These are phyloP conservation scores for Agrypnia vestita DNA, from an alignment of 1,140 invertebrate species.

Conservation along the genomic window DNA sequence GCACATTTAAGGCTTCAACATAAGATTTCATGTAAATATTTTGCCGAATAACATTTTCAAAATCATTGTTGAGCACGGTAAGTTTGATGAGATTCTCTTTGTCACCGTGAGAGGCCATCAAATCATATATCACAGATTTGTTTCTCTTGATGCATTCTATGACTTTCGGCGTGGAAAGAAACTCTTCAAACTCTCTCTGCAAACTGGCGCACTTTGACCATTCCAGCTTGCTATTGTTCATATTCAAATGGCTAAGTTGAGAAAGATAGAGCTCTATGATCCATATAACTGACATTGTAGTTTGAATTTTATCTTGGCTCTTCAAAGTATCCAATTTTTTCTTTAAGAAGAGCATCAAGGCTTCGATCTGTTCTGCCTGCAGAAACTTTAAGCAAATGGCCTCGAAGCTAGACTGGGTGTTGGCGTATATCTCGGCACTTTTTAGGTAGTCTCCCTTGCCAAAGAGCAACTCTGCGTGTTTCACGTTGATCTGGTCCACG, in stretches of 20 bases:
- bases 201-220: conserved; percentile 76
- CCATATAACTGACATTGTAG: conserved; percentile 95
- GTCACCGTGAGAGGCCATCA: conserved; percentile 95
- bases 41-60: conserved; percentile 91
- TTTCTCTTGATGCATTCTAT: conserved; percentile 85
- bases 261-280: conserved; percentile 93
- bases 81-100: conserved; percentile 90
- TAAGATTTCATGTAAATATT: conserved; percentile 88
- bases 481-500: conserved; percentile 88
- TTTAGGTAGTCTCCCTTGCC: conserved; percentile 85
- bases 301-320: conserved; percentile 83
- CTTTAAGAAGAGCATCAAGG: conserved; percentile 89
- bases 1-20: conserved; percentile 82
- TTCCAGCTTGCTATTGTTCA: conserved; percentile 73
- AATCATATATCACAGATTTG: conserved; percentile 86
- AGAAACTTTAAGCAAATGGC: conserved; percentile 95
- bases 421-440: conserved; percentile 90
- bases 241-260: conserved; percentile 82
- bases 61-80: conserved; percentile 91
- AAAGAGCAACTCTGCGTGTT: conserved; percentile 93
- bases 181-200: conserved; percentile 88
- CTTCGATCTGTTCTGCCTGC: conserved; percentile 85
- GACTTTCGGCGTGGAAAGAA: conserved; percentile 79
- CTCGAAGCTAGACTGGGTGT: conserved; percentile 94
- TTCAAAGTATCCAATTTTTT: conserved; percentile 77